phyloP scores from a whole-genome alignment of 1,140 invertebrate genomes.

The Lepidurus arcticus region DNA sequence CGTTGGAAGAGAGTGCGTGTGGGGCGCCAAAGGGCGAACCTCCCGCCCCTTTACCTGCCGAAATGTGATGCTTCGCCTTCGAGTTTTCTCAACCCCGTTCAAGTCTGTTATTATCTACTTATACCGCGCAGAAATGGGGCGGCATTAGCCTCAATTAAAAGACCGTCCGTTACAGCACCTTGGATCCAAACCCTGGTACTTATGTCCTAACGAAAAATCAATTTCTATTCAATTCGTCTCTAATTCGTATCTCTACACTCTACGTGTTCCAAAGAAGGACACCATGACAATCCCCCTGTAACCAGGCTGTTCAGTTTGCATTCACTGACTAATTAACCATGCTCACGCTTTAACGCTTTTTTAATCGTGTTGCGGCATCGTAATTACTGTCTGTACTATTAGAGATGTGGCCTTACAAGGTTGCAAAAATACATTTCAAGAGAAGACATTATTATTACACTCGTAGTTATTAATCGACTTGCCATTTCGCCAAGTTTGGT shows the following conservation, averaged over 20 bases:
- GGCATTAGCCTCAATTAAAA: slow-evolving; percentile 7
- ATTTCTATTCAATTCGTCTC: slow-evolving; percentile 1
- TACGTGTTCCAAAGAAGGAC: not conserved
- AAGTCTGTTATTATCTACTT: slow-evolving; percentile 16
- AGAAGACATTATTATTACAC: too few species aligned
- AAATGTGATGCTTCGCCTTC: not conserved
- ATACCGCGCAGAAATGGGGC: not conserved
- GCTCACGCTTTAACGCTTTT: too few species aligned
- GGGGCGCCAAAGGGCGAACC: slow-evolving; percentile 19
- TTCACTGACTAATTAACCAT: not conserved
- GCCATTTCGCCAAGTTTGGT: too few species aligned
- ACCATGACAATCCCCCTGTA: not conserved
- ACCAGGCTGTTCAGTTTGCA: not conserved
- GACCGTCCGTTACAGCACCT: slow-evolving; percentile 3
- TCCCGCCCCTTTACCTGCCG: slow-evolving; percentile 12
- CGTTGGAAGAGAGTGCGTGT: not conserved
- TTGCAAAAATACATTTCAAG: too few species aligned
- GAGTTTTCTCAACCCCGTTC: not conserved
- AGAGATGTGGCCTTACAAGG: too few species aligned
- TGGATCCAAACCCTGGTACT: not conserved
- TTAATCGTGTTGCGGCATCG: too few species aligned
- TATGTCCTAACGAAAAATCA: not conserved
- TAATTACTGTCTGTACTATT: too few species aligned
- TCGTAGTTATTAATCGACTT: too few species aligned
- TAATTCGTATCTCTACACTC: not conserved